Percentiles rank a stretch among this genome's conserved stretches.
Conservation (phyloP, 2,113 vertebrate species). For the Nothocercus julius region DNA sequence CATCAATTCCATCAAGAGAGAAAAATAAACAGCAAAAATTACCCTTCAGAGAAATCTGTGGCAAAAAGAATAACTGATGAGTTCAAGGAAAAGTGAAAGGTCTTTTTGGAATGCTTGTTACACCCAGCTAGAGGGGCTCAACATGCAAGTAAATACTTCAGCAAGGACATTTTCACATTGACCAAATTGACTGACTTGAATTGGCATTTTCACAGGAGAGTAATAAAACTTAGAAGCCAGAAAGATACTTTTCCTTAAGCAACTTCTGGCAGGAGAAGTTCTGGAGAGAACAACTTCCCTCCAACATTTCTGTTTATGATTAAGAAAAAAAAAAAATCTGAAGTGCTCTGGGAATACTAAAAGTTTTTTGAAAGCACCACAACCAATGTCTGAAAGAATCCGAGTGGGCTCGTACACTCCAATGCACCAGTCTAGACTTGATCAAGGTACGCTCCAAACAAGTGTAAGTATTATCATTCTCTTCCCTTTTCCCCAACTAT, state of each 20-base stretch:
- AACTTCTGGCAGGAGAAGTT: background rate
- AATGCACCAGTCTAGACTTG: background rate
- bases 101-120: background rate
- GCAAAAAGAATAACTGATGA: background rate
- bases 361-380: background rate
- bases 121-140: background rate
- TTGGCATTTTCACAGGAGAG: too few relatives aligned
- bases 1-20: background rate
- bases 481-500: background rate
- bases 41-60: background rate
- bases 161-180: background rate
- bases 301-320: background rate
- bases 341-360: background rate
- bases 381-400: background rate
- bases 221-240: background rate
- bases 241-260: background rate
- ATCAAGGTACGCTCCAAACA: background rate
- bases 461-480: background rate
- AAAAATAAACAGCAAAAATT: too few relatives aligned
- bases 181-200: background rate
- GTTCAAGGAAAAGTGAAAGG: background rate
- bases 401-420: background rate
- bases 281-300: too few relatives aligned
- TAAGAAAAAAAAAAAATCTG: too few relatives aligned
- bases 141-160: background rate